Percentiles rank a stretch among this genome's conserved stretches.
Evolutionary conservation across 2,888 invertebrate genomes (phyloP).

Genomic region (Anodontia alba): DNA sequence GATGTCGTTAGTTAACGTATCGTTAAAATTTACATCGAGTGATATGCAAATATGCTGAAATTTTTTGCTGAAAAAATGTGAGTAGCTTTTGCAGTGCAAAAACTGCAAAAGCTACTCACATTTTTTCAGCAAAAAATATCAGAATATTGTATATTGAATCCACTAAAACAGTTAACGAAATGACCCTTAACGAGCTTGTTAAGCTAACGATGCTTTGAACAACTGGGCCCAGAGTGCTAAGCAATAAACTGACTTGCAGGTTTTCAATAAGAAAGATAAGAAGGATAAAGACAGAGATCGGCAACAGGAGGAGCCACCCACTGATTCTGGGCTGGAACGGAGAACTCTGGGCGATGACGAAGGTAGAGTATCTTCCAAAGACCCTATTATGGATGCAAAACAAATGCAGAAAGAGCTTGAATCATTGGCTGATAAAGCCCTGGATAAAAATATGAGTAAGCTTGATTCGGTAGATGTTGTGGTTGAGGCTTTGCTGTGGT

Average conservation of each 20-base stretch:
- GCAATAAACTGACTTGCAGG: constrained; percentile 34
- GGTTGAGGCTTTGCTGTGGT: background rate
- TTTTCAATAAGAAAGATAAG: constrained; percentile 58
- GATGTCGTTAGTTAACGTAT: too few relatives aligned
- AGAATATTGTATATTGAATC: too few relatives aligned
- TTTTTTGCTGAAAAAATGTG: too few relatives aligned
- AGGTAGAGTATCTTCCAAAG: constrained; percentile 46
- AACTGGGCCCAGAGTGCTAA: too few relatives aligned
- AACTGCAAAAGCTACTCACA: too few relatives aligned
- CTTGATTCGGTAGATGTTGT: constrained; percentile 29
- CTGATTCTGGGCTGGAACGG: background rate
- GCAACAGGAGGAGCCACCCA: background rate
- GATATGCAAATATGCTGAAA: too few relatives aligned
- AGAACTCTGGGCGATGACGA: constrained; percentile 35
- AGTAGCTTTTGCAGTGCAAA: too few relatives aligned
- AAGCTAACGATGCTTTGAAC: too few relatives aligned
- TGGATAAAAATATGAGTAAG: constrained; percentile 81
- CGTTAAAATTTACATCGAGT: too few relatives aligned
- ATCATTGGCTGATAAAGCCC: constrained; percentile 70
- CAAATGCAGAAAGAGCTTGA: constrained; percentile 76
- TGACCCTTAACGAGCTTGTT: too few relatives aligned
- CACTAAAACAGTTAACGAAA: too few relatives aligned
- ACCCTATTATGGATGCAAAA: constrained; percentile 5
- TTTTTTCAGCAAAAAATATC: too few relatives aligned
- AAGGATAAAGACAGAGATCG: constrained; percentile 27